Evolutionary conservation across 2,113 vertebrate genomes (phyloP).

Genomic region (Sturnus vulgaris): DNA sequence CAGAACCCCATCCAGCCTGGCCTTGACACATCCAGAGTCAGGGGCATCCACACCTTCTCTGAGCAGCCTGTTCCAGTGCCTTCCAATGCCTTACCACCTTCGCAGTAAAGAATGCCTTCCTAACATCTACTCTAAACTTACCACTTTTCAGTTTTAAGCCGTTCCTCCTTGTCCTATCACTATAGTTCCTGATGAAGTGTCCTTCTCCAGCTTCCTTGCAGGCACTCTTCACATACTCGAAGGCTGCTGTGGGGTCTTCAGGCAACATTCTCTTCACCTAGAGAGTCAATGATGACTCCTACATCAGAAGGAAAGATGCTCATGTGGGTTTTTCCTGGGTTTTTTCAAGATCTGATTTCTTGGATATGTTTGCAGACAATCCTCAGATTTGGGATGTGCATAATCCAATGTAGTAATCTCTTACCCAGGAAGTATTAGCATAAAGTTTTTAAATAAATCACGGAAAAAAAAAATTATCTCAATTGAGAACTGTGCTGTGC

Average conservation of each 20-base stretch:
- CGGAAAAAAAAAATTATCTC: background rate
- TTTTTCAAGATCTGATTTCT: background rate
- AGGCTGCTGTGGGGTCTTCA: background rate
- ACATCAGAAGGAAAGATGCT: background rate
- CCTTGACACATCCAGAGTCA: background rate
- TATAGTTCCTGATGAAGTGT: background rate
- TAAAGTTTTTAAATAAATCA: background rate
- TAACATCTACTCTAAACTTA: background rate
- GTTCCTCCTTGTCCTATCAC: too few species aligned
- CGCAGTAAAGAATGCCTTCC: background rate
- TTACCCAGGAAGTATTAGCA: background rate
- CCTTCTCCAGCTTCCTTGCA: background rate
- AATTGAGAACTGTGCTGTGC: background rate
- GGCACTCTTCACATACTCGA: background rate
- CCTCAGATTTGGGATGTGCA: background rate
- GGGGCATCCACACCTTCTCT: background rate
- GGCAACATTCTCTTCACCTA: background rate
- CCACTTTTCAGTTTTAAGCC: rapidly evolving
- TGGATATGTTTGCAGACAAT: background rate
- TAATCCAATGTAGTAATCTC: background rate
- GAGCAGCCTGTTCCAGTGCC: background rate
- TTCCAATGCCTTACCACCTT: background rate
- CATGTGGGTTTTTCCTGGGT: rapidly evolving
- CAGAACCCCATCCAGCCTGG: background rate
- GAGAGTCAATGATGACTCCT: background rate